Percentiles rank a stretch among this genome's conserved stretches.
Conservation (phyloP, 1,140 invertebrate species). For the Ceratoteleas bidentatus region DNA sequence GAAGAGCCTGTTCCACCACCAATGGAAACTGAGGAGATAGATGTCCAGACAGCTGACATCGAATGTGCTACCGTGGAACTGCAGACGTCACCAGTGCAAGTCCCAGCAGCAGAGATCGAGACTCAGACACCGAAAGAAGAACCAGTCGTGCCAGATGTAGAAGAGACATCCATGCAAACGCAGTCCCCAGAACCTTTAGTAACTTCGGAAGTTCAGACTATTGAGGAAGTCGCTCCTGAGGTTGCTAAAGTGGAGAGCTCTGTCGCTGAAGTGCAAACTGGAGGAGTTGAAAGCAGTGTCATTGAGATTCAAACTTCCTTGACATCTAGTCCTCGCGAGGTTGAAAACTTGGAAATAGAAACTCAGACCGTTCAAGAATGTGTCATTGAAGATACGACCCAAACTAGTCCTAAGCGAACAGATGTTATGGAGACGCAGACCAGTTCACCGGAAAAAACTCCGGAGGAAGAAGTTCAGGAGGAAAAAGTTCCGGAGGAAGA, state of each 20-base stretch:
- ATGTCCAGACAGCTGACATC: slow-evolving; percentile 69
- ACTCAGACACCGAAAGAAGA: slow-evolving; percentile 70
- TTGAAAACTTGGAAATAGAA: slow-evolving; percentile 67
- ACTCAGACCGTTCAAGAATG: slow-evolving; percentile 69
- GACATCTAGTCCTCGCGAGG: slow-evolving; percentile 23
- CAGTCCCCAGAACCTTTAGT: slow-evolving; percentile 44
- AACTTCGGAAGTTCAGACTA: slow-evolving; percentile 44
- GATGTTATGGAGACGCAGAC: slow-evolving; percentile 71
- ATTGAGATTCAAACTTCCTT: slow-evolving; percentile 69
- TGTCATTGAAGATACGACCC: slow-evolving; percentile 66
- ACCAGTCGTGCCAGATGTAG: slow-evolving; percentile 63
- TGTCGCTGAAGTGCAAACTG: slow-evolving; percentile 48
- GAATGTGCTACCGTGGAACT: slow-evolving; percentile 52
- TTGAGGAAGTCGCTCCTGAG: slow-evolving; percentile 52
- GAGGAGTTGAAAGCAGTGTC: slow-evolving; percentile 17
- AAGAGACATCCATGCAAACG: slow-evolving; percentile 71
- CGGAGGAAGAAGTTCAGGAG: too few species aligned
- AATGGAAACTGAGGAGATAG: slow-evolving; percentile 61
- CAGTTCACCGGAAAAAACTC: slow-evolving; percentile 67
- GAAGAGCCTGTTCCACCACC: slow-evolving; percentile 46
- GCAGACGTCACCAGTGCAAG: slow-evolving; percentile 52
- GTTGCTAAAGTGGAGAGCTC: slow-evolving; percentile 35
- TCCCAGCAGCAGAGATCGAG: slow-evolving; percentile 63
- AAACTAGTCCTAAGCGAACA: slow-evolving; percentile 70
- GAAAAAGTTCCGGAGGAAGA: too few species aligned